Evolutionary conservation across 2,113 vertebrate species (phyloP).

Genomic region (Ancistrus triradiatus): DNA sequence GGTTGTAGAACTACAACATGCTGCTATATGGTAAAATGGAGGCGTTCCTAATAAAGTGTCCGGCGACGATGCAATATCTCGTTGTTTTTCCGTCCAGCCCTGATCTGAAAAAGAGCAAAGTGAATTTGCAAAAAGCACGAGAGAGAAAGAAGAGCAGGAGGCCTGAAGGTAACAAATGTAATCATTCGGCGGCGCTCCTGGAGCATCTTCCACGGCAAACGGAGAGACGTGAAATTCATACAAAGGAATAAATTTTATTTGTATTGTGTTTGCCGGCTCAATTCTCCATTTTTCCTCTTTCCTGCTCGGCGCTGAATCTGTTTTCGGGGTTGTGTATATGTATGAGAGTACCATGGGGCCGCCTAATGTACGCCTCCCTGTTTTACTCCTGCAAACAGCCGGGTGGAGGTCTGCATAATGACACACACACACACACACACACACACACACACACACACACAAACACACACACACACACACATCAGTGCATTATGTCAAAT

Average conservation of each 20-base stretch:
- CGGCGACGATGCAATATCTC: too few species aligned
- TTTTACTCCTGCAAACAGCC: slow-evolving; percentile 11
- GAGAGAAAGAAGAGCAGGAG: slow-evolving; percentile 1
- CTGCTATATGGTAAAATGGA: too few species aligned
- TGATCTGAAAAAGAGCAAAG: slow-evolving; percentile 18
- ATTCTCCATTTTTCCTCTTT: not conserved
- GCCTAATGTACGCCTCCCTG: slow-evolving; percentile 35
- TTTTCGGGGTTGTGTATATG: not conserved
- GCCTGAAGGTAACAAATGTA: not conserved
- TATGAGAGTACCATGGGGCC: not conserved
- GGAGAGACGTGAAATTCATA: not conserved
- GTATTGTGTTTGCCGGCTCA: not conserved
- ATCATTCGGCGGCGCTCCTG: not conserved
- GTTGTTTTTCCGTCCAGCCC: too few species aligned
- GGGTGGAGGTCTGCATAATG: slow-evolving; percentile 4
- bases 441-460: not conserved
- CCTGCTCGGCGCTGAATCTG: slow-evolving; percentile 1
- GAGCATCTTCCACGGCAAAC: slow-evolving; percentile 2
- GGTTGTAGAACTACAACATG: too few species aligned
- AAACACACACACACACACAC: slow-evolving; percentile 18
- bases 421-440: not conserved
- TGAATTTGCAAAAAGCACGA: not conserved
- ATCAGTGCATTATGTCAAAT: slow-evolving; percentile 45
- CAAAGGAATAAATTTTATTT: too few species aligned
- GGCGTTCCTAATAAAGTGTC: too few species aligned